Evolutionary conservation across 2,797 vertebrate species (phyloP), one percentile per base, ranked within the genome.

Genomic region (Bufotes viridis): DNA sequence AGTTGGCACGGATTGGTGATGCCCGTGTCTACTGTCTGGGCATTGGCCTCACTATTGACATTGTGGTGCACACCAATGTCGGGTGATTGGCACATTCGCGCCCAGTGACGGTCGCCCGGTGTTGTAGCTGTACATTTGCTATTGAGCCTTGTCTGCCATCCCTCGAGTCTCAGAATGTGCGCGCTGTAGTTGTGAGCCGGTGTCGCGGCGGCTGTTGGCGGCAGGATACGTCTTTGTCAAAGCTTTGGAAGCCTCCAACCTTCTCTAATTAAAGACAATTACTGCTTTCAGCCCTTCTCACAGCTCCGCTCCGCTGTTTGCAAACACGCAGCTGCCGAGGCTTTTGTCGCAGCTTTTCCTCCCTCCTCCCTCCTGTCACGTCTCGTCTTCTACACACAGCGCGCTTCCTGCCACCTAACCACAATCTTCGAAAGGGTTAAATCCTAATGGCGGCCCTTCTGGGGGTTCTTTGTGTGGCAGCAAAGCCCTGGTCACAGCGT

Each of bases 201-300:
- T 0, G 82, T 29, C 12, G 76, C 91, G 80, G 91, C 92, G n/a
- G 92, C 93, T 90, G 93, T 92, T 92, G 89, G 93, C 94, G 92
- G 85, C 93, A 93, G 94, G 93, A 92, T 94, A 92, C 90, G 91
- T 92, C 94, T 95, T 95, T 95, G 94, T 95, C 91, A 90, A 92
- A 92, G 93, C 94, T 91, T 91, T 91, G 88, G 88, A 93, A 94
- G 93, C 94, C 94, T 94, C 94, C 94, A 93, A 94, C 93, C 94
- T 93, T 93, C 94, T 95, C 95, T 96, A 96, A 96, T 96, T 96
- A 96, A 96, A 96, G 95, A 95, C 95, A 96, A 96, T 96, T 95
- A 96, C 93, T 94, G 95, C 95, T 96, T 95, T 95, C 95, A 95
- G 94, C 91, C 93, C 93, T 93, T 94, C 93, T 94, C 94, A 93